phyloP scores from a whole-genome alignment of 2,113 vertebrate species.

The Apteryx mantelli region DNA sequence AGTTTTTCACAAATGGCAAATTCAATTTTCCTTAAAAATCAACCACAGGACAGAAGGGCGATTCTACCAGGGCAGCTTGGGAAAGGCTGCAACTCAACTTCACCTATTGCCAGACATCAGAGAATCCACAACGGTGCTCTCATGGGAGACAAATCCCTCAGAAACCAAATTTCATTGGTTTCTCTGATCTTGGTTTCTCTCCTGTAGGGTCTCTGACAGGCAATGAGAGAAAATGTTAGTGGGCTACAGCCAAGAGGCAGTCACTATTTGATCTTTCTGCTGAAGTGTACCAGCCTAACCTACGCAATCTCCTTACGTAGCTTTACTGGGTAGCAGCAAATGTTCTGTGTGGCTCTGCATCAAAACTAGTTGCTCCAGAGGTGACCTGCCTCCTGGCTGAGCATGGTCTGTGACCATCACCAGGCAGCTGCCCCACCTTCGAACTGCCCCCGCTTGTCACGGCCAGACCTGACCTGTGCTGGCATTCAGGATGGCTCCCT shows the following conservation, averaged over 20 bases:
- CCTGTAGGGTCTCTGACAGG: background rate
- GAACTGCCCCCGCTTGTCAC: background rate
- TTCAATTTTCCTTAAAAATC: background rate
- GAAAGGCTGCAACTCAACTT: background rate
- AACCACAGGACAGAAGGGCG: background rate
- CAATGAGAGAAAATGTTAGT: background rate
- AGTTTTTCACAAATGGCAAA: background rate
- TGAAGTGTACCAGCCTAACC: background rate
- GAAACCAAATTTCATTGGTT: background rate
- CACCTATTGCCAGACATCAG: background rate
- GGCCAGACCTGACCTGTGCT: background rate
- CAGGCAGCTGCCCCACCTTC: background rate
- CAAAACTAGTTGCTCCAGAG: background rate
- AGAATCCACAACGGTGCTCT: background rate
- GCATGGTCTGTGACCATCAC: background rate
- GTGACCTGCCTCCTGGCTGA: background rate
- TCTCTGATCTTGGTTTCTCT: background rate
- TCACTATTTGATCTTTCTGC: background rate
- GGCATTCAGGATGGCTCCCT: accelerated
- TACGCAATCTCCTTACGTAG: background rate
- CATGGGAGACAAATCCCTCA: background rate
- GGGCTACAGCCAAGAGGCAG: background rate
- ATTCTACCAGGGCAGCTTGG: background rate
- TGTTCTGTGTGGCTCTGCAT: background rate
- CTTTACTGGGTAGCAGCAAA: background rate